Evolutionary conservation across 2,113 vertebrate species (phyloP).

Genomic region (Capricornis sumatraensis): DNA sequence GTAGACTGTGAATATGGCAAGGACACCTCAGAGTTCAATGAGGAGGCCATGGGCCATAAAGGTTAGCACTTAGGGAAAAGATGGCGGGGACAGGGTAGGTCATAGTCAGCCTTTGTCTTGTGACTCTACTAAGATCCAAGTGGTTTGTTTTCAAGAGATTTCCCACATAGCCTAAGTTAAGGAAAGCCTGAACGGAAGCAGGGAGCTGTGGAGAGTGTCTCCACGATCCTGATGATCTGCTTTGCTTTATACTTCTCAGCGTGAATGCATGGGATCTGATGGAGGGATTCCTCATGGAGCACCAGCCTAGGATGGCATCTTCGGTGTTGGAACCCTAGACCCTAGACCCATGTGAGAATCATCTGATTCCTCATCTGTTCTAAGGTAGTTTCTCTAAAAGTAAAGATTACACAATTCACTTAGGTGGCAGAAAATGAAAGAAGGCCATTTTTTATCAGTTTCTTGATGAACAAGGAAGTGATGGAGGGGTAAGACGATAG

Average conservation of each 20-base stretch:
- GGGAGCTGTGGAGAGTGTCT: background rate
- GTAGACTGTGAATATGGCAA: background rate
- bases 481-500: background rate
- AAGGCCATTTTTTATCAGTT: background rate
- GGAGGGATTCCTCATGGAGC: background rate
- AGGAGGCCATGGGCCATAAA: background rate
- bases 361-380: background rate
- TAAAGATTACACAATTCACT: background rate
- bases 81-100: background rate
- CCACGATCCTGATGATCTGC: too few species aligned
- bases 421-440: background rate
- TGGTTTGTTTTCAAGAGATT: background rate
- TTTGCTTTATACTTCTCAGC: background rate
- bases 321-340: background rate
- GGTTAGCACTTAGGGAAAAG: background rate
- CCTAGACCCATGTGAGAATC: background rate
- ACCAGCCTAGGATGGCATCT: background rate
- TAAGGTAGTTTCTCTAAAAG: background rate
- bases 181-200: background rate
- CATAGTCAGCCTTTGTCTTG: background rate
- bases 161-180: background rate
- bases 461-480: background rate
- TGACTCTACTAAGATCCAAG: background rate
- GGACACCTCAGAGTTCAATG: background rate
- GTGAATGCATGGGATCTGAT: accelerated